Evolutionary conservation across 2,888 invertebrate genomes (phyloP), one percentile per base, ranked within the genome.

Genomic region (Archips crataeganus): DNA sequence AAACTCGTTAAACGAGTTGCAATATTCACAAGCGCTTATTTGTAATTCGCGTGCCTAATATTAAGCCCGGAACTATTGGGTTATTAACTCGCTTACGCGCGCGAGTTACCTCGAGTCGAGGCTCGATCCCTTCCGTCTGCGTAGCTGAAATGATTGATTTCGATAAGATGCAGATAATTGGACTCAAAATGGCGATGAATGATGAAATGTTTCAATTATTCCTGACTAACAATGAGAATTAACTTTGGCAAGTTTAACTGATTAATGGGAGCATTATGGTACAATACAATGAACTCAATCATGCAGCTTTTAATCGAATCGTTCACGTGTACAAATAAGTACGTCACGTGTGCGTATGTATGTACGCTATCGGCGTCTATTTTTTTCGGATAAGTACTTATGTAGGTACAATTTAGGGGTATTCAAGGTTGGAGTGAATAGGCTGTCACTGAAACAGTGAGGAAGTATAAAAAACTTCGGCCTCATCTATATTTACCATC

Each of bases 1-100:
- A 87, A 39, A 87, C 87, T 85, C 89, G 88, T 90, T 91, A 87
- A 91, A 89, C 84, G 85, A 86, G 86, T 86, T 80, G 81, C 79
- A 80, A 82, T 77, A 80, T 78, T 78, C 79, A 83, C 81, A 81
- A 80, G 81, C 74, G 77, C 81, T 81, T 84, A 87, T 88, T 85
- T 82, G 75, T 77, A 86, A 84, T 83, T 84, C 85, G 82, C 81
- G 79, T 80, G 75, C 75, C 84, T 85, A 84, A 64, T 83, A 64
- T 70, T 63, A 36, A 54, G 36, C 11, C 23, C 57, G 62, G 68
- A 73, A 68, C 72, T 68, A 73, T 73, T 15, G 67, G 57, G 67
- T 68, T 59, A 62, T 73, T 73, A 82, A 78, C 75, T 79, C 85
- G 83, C 82, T 84, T 83, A 84, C 81, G 78, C 76, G 77, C 76